phyloP scores from a whole-genome alignment of 1,140 invertebrate species.

The Drosophila ficusphila region DNA sequence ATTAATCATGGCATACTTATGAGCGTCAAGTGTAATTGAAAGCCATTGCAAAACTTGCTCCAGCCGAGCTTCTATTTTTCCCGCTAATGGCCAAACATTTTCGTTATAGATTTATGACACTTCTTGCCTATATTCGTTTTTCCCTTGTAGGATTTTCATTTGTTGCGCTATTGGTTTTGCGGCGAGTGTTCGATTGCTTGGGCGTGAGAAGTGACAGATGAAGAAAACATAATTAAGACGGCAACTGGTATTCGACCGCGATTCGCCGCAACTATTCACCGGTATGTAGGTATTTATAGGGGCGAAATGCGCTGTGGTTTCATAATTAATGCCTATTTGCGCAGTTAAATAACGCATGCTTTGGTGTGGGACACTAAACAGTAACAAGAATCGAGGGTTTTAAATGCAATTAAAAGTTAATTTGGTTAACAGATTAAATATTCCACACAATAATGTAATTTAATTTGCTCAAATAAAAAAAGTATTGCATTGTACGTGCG shows the following conservation, averaged over 20 bases:
- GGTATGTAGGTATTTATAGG: not conserved
- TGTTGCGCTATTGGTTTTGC: conserved; percentile 59
- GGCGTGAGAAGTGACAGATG: conserved; percentile 52
- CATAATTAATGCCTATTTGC: conserved; percentile 19
- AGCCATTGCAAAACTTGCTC: conserved; percentile 78
- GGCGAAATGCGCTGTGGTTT: conserved; percentile 3
- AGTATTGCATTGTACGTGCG: too few species aligned
- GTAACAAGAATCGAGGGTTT: not conserved
- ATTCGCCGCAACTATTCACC: conserved; percentile 1
- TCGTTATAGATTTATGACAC: conserved; percentile 75
- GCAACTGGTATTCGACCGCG: not conserved
- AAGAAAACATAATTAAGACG: conserved; percentile 46
- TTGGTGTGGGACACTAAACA: not conserved
- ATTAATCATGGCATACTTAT: conserved; percentile 82
- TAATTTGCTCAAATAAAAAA: not conserved
- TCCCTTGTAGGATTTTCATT: conserved; percentile 14
- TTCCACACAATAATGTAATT: too few species aligned
- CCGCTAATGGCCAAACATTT: conserved; percentile 65
- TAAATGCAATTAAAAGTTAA: too few species aligned
- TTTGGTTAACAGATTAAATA: too few species aligned
- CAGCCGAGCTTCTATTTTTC: not conserved
- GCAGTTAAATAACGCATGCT: not conserved
- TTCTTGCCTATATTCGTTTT: conserved; percentile 6
- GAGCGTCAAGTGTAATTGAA: conserved; percentile 79
- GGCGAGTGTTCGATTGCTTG: conserved; percentile 42